Evolutionary conservation across 2,113 vertebrate species (phyloP), one percentile per base, ranked within the genome.

Genomic region (Zosterops lateralis): DNA sequence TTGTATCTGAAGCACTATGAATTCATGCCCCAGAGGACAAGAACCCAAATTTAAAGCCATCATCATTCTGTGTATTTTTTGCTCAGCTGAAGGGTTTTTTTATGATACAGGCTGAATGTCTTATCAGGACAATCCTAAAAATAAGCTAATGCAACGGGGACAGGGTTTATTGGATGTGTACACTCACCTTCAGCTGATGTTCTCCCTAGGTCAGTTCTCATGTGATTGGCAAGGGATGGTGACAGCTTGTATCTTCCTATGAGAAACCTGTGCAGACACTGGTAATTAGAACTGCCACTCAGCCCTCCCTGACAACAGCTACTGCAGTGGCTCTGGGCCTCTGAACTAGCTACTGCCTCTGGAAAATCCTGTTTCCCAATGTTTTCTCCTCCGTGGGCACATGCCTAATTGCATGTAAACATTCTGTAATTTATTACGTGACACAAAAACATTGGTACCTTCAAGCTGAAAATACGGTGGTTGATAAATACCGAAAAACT

Each of bases 211-310:
- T 97, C 96, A 96, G 80, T 93, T 97, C 93, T 97, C 84, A 75
- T 95, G 95, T 97, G 97, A 97, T 97, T 98, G 97, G 96, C 97
- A 98, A 97, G 94, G 87, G 88, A 95, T 95, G 42, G 8, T 98
- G 98, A 97, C 97, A 98, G 97, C 95, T 97, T 80, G 90, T 94
- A 94, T 74, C 85, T 97, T 97, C 94, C 84, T 94, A 94, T 93
- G 94, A 97, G 95, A 91, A 97, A 92, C 92, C 92, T 82, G 87
- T 84, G 87, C 61, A 97, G 97, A 97, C 97, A 95, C 91, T 85
- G 96, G 96, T 97, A 97, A 98, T 98, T 98, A 98, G 97, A 96
- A 96, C 97, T 97, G 97, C 96, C 98, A 97, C 92, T 98, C 97
- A 97, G 95, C 54, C 85, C 93, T 91, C 87, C 83, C 81, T 96